phyloP scores from a whole-genome alignment of 1,140 invertebrate species.

The Muscidifurax raptorellus region DNA sequence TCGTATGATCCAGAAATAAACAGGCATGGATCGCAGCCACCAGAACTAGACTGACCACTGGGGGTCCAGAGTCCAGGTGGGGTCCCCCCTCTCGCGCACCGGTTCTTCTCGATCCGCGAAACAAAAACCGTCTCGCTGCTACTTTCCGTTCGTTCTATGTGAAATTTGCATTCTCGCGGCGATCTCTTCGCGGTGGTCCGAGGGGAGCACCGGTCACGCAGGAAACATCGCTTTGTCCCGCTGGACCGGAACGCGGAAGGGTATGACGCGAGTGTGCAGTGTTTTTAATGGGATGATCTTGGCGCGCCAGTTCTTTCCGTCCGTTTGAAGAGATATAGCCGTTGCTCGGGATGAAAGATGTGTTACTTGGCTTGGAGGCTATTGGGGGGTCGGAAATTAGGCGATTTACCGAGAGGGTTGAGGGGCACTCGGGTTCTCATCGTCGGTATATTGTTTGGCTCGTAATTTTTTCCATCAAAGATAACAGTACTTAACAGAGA shows the following conservation, averaged over 20 bases:
- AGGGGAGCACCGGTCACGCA: conserved; percentile 52
- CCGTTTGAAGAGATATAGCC: conserved; percentile 4
- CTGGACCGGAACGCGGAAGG: conserved; percentile 8
- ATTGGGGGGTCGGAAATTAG: neutral
- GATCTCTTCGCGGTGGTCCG: conserved; percentile 58
- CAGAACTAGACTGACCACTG: conserved; percentile 71
- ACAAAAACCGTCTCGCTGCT: neutral
- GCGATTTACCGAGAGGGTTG: too few species aligned
- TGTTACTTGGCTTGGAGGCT: neutral
- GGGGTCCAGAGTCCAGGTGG: conserved; percentile 74
- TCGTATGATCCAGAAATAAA: neutral
- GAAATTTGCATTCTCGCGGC: conserved; percentile 20
- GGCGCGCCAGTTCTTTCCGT: neutral
- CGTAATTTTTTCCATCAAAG: too few species aligned
- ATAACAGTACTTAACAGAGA: too few species aligned
- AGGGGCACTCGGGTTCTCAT: too few species aligned
- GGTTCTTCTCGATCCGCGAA: conserved; percentile 51
- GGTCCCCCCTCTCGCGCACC: conserved; percentile 66
- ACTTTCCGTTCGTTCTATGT: neutral
- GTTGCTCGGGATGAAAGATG: neutral
- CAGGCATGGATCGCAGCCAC: conserved; percentile 1
- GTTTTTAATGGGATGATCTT: conserved; percentile 45
- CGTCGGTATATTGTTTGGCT: too few species aligned
- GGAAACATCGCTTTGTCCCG: conserved; percentile 55
- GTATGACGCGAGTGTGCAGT: neutral